Percentiles rank a stretch among this genome's conserved stretches.
phyloP scores from a whole-genome alignment of 1,140 invertebrate species.

The Caenorhabditis briggsae region DNA sequence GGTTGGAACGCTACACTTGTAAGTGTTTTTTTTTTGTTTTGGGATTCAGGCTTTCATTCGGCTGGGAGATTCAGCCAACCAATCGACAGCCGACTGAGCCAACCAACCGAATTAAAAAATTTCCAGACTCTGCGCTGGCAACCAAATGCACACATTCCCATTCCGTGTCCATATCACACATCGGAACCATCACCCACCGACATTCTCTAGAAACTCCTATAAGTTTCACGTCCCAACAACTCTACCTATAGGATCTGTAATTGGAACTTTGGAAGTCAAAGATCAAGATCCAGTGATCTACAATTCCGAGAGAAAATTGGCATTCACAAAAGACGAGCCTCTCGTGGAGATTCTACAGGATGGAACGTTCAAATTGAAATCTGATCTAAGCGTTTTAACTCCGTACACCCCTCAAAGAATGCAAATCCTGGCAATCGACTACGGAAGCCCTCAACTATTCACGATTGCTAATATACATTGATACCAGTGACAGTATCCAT shows the following conservation, averaged over 20 bases:
- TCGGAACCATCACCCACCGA: constrained; percentile 63
- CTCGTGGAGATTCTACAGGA: constrained; percentile 59
- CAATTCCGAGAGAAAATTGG: constrained; percentile 61
- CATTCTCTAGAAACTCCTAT: constrained; percentile 50
- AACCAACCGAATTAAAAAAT: too few relatives aligned
- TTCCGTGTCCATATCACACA: constrained; percentile 65
- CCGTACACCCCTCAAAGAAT: constrained; percentile 61
- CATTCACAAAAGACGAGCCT: constrained; percentile 60
- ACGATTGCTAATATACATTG: constrained; percentile 62
- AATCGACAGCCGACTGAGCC: too few relatives aligned
- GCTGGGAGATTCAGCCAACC: too few relatives aligned
- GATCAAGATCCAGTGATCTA: constrained; percentile 68
- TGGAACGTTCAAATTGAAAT: constrained; percentile 60
- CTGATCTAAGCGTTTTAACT: neutral
- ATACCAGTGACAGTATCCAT: constrained; percentile 67
- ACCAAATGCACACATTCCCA: constrained; percentile 60
- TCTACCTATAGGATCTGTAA: constrained; percentile 45
- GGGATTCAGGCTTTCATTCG: too few relatives aligned
- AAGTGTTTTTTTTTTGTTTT: too few relatives aligned
- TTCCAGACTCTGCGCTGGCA: constrained; percentile 63
- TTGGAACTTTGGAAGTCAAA: constrained; percentile 56
- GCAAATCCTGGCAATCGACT: constrained; percentile 64
- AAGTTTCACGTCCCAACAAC: constrained; percentile 63
- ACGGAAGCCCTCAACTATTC: constrained; percentile 65
- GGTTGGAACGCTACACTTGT: constrained; percentile 57